Percentiles rank a stretch among this genome's conserved stretches.
Conservation (phyloP, 2,113 vertebrate species). For the Anarhynchus alexandrinus region DNA sequence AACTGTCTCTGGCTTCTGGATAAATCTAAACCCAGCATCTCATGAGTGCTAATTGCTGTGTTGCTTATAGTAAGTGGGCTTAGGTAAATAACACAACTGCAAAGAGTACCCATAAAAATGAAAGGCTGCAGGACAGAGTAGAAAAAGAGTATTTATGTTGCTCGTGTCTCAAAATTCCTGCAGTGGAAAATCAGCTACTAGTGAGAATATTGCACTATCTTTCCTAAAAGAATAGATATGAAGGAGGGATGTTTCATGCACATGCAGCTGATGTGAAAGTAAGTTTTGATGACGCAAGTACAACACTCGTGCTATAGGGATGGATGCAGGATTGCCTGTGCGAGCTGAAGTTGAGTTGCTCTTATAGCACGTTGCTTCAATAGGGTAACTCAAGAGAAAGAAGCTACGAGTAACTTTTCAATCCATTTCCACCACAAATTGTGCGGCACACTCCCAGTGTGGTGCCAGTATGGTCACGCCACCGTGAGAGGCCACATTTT, state of each 20-base stretch:
- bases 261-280: background rate
- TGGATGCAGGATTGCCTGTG: background rate
- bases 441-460: rapidly evolving
- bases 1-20: background rate
- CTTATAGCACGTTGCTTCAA: background rate
- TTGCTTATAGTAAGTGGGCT: background rate
- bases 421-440: background rate
- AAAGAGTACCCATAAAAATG: background rate
- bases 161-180: background rate
- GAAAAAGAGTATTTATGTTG: background rate
- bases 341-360: background rate
- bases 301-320: background rate
- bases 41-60: background rate
- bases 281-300: background rate
- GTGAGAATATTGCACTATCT: background rate
- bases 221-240: background rate
- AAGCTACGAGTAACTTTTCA: background rate
- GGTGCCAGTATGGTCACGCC: background rate
- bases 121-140: background rate
- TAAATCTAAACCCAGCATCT: background rate
- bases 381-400: background rate
- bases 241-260: background rate
- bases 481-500: background rate
- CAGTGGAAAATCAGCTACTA: background rate
- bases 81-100: background rate